A percentile compares a stretch with the other conserved stretches of the same genome.
phyloP scores from a whole-genome alignment of 2,797 vertebrate species.

The Etheostoma perlongum region DNA sequence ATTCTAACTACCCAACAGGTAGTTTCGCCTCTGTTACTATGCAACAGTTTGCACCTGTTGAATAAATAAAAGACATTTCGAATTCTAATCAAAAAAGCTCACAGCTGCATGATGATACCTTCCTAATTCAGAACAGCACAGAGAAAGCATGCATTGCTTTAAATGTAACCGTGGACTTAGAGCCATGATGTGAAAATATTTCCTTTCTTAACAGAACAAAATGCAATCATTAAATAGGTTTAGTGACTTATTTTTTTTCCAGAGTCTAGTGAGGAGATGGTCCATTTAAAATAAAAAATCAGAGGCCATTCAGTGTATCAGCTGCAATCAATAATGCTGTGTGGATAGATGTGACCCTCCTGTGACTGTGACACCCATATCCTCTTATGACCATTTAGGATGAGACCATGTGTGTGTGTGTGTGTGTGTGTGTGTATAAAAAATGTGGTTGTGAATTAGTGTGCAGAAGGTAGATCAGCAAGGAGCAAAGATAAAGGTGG shows the following conservation, averaged over 20 bases:
- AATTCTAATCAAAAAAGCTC: slow-evolving; percentile 38
- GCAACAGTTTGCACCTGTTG: slow-evolving; percentile 80
- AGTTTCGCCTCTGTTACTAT: slow-evolving; percentile 66
- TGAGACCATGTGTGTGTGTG: slow-evolving; percentile 32
- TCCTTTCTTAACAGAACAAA: slow-evolving; percentile 17
- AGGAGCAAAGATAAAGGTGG: slow-evolving; percentile 37
- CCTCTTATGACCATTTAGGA: slow-evolving; percentile 65
- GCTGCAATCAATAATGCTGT: slow-evolving; percentile 69
- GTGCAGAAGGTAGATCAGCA: slow-evolving; percentile 55
- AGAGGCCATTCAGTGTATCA: slow-evolving; percentile 58
- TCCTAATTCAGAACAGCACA: slow-evolving; percentile 10
- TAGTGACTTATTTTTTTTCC: slow-evolving; percentile 23
- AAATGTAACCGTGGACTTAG: neutral
- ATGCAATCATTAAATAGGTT: slow-evolving; percentile 50
- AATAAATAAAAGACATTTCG: slow-evolving; percentile 41
- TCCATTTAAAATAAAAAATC: slow-evolving; percentile 69
- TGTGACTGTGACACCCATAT: slow-evolving; percentile 57
- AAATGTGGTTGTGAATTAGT: slow-evolving; percentile 7
- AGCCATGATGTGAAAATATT: slow-evolving; percentile 1
- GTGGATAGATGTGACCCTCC: slow-evolving; percentile 66
- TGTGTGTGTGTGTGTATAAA: neutral
- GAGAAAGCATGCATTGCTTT: neutral
- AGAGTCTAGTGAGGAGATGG: slow-evolving; percentile 44
- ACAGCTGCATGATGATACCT: slow-evolving; percentile 1
- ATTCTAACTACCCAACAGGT: slow-evolving; percentile 44